Base-by-base conservation (phyloP, 1,140 invertebrate genomes). In the Drosophila sproati region DNA sequence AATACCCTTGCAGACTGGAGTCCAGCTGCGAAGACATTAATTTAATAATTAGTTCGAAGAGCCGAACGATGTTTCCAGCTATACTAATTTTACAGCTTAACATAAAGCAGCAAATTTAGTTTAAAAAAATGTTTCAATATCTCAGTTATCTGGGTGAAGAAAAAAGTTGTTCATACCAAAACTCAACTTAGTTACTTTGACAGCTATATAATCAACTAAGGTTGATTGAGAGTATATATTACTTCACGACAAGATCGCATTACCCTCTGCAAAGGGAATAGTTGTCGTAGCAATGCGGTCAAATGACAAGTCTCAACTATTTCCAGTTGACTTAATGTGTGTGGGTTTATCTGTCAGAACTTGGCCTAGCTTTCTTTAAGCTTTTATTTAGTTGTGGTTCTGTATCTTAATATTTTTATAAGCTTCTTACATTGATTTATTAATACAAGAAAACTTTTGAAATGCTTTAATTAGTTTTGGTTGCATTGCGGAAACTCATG, bases 261-360 rank as follows among this genome's bases (percentile, higher is more conserved):
- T 41, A n/a, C 10, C 39, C 39, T n/a, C 39, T 41, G 3, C 10
- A 4, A 4, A 43, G 39, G 10, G 39, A n/a, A 43, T 43, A n/a
- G 62, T 51, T 59, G n/a, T 20, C 20, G 20, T 20, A n/a, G 39
- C 56, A 63, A 75, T 70, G 73, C 68, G 69, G 68, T 55, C 73
- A 61, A 63, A 68, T 63, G 77, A 78, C 63, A 73, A 72, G 66
- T 73, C 75, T 69, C 69, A 73, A 75, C 37, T 64, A 64, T 71
- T 75, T 75, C 54, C 82, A 73, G 82, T 77, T 87, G 82, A 87
- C 88, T 87, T 87, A 87, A 72, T 69, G 59, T 80, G 73, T 66
- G 68, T 77, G 71, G 69, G 75, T 64, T 86, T 72, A 85, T 78
- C 82, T 76, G 28, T 41, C 37, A 73, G 77, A 80, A 85, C 41